phyloP scores from a whole-genome alignment of 2,888 invertebrate species.

The Spilosoma lubricipeda region DNA sequence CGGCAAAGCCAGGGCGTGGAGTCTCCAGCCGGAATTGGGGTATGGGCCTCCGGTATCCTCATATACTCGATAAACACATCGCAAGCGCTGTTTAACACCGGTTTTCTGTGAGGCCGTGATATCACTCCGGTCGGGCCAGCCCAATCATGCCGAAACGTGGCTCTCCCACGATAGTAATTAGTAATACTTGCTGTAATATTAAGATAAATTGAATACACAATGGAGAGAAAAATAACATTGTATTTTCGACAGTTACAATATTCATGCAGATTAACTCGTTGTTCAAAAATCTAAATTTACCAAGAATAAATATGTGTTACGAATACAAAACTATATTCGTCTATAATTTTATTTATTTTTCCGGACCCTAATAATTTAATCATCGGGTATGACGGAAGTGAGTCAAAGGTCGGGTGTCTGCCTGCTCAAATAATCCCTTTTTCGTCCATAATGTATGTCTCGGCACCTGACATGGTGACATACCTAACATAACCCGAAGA shows the following conservation, averaged over 20 bases:
- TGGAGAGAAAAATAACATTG: neutral
- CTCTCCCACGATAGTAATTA: too few relatives aligned
- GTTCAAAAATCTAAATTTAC: neutral
- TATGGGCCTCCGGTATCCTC: too few relatives aligned
- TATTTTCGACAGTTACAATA: neutral
- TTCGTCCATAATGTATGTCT: conserved; percentile 42
- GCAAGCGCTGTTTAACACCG: too few relatives aligned
- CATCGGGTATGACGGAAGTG: conserved; percentile 37
- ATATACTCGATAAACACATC: too few relatives aligned
- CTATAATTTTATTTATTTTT: conserved; percentile 14
- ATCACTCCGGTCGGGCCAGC: too few relatives aligned
- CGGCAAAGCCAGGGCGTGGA: too few relatives aligned
- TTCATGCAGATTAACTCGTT: neutral
- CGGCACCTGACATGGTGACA: conserved; percentile 30
- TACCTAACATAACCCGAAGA: conserved; percentile 13
- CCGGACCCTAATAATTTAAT: conserved; percentile 46
- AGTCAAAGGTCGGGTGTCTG: conserved; percentile 36
- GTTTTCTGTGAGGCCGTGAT: too few relatives aligned
- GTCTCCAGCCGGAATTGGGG: too few relatives aligned
- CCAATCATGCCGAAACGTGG: too few relatives aligned
- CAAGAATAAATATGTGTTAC: neutral
- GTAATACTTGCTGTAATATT: too few relatives aligned
- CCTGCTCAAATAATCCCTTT: conserved; percentile 34
- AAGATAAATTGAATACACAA: neutral
- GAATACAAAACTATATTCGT: conserved; percentile 14